phyloP scores from a whole-genome alignment of 2,113 vertebrate species.

The Phrynosoma platyrhinos region DNA sequence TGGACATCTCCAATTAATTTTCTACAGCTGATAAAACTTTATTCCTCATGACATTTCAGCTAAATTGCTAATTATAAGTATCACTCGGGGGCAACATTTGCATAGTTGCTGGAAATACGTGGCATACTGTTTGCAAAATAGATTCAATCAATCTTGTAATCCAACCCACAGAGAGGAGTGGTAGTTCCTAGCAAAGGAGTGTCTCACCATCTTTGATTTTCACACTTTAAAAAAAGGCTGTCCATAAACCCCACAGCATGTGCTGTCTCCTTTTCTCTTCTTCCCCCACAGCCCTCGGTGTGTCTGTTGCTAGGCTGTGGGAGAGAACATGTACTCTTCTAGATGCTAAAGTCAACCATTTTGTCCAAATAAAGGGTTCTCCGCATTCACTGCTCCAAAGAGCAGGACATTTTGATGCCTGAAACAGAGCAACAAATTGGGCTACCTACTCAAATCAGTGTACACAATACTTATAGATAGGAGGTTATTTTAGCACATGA shows the following conservation, averaged over 20 bases:
- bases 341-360: neutral
- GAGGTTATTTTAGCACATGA: too few relatives aligned
- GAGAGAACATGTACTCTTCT: neutral
- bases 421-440: neutral
- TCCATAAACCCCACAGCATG: neutral
- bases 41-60: neutral
- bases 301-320: neutral
- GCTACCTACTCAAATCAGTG: neutral
- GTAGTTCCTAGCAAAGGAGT: constrained; percentile 4
- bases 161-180: neutral
- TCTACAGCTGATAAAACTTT: neutral
- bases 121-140: neutral
- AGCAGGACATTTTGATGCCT: neutral
- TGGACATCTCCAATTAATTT: neutral
- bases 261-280: neutral
- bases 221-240: neutral
- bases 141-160: constrained; percentile 8
- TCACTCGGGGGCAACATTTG: neutral
- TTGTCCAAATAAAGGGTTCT: neutral
- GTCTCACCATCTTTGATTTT: neutral
- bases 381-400: neutral
- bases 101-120: neutral
- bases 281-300: neutral
- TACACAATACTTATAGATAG: neutral
- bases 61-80: constrained; percentile 1